Evolutionary conservation across 2,797 vertebrate genomes (phyloP).

Genomic region (Saguinus oedipus): DNA sequence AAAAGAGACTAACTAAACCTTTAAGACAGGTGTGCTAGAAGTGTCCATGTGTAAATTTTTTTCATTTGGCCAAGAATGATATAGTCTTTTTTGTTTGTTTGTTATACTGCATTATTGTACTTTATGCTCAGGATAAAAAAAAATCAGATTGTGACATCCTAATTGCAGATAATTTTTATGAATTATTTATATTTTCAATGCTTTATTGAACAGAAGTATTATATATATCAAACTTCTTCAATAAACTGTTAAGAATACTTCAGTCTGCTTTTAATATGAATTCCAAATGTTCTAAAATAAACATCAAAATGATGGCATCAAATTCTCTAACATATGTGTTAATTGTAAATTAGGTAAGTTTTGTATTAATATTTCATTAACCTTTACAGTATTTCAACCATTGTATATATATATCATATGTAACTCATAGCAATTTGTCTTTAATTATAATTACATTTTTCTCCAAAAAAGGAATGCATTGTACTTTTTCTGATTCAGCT

Average conservation of each 20-base stretch:
- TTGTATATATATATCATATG: background rate
- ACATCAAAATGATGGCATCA: background rate
- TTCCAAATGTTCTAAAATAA: background rate
- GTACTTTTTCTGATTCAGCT: background rate
- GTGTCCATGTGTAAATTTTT: background rate
- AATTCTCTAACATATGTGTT: background rate
- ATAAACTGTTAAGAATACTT: background rate
- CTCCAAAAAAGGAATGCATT: background rate
- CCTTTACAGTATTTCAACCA: background rate
- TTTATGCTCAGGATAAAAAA: background rate
- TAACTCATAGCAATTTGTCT: background rate
- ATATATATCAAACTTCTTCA: background rate
- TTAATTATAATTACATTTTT: background rate
- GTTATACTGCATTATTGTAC: background rate
- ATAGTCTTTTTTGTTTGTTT: background rate
- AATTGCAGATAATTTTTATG: background rate
- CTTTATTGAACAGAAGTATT: constrained; percentile 20
- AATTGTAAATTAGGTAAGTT: background rate
- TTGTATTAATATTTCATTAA: constrained; percentile 48
- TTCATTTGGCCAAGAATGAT: background rate
- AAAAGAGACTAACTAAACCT: background rate
- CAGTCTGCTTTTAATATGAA: background rate
- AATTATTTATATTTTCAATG: background rate
- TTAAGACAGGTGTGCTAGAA: background rate
- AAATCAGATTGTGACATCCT: background rate